Evolutionary conservation across 92 coral and sea anemone species (phyloP), one percentile per base, ranked within the genome.

Genomic region (Micromussa lordhowensis): DNA sequence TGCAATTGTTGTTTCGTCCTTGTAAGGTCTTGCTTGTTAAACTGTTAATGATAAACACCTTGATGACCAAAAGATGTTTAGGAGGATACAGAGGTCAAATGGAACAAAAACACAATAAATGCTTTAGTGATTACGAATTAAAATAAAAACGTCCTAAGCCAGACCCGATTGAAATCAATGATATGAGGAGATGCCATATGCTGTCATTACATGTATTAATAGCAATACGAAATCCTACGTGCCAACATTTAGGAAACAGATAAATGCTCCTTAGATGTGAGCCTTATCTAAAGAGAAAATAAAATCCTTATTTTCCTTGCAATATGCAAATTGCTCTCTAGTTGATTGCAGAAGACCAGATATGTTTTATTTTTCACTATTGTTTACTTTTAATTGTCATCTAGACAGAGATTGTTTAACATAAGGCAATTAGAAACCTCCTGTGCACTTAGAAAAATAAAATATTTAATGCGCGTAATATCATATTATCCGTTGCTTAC

Each of bases 321-420:
- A 48, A 32, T 71, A 9, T 70, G 78, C 28, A 14, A 68, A 77
- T 57, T 83, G 49, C 19, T 17, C 18, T 18, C n/a, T 28, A 73
- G 12, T 10, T 51, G 48, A 35, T 84, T n/a, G 28, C 34, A 21
- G 26, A 18, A 44, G 51, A 44, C 51, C 51, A 15, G 15, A 9
- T 54, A 21, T 35, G 30, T 68, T 40, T 55, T 34, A 36, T 32
- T 44, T 29, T 24, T 35, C 44, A 28, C 30, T 17, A 64, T 61
- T 63, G 68, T 75, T 86, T 66, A 66, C 66, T 49, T 31, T 85
- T 68, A 32, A 59, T 61, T 77, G 75, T 63, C 78, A 86, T 68
- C 59, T 63, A 30, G 17, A 15, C 22, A 48, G 44, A 22, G 78
- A 49, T 48, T 64, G 83, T 77, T 86, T 44, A 77, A 61, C 74